Evolutionary conservation across 2,113 vertebrate genomes (phyloP), one percentile per base, ranked within the genome.

Genomic region (Pelodiscus sinensis): DNA sequence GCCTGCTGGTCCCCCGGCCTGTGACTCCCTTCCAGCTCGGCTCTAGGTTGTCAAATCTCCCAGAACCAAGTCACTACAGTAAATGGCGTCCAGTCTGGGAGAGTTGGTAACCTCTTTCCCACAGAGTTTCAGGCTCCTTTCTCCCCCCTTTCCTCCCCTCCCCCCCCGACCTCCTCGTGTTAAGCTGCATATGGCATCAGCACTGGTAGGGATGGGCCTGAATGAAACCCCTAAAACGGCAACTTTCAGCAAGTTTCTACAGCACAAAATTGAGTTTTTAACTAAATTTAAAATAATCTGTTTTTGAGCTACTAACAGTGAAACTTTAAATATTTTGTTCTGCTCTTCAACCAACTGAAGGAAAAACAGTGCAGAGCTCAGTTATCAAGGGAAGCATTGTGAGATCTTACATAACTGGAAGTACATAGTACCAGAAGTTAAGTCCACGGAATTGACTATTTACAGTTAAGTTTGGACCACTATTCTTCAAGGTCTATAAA

Each of bases 251-350:
- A 92, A 29, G 90, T 81, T 83, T 92, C 84, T 58, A 35, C 2
- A 91, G n/a, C 57, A 94, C 79, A 93, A 97, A 95, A 93, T 60
- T 2, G 92, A 96, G 87, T 96, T 94, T 94, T 96, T 89, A 93
- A 97, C 95, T 91, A 87, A 95, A 6, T 87, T 95, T 89, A n/a
- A 95, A 97, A 92, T 2, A 92, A 77, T 91, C 85, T 31, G 54
- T 77, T 96, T 88, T 81, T 83, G 92, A 56, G 95, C 86, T 38
- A 95, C 83, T 95, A 62, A 95, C 73, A 31, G 2, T 79, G 89
- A 84, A 91, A 92, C 94, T 92, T 94, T 90, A 95, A 97, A 95
- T 94, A 89, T 80, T 87, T 87, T 92, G 13, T 29, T 93, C 56
- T 88, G 82, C 52, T 90, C 87, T 92, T 95, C 55, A 8, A 60